Evolutionary conservation across 2,888 invertebrate species (phyloP), one percentile per base, ranked within the genome.

Genomic region (Heliconius hortense): DNA sequence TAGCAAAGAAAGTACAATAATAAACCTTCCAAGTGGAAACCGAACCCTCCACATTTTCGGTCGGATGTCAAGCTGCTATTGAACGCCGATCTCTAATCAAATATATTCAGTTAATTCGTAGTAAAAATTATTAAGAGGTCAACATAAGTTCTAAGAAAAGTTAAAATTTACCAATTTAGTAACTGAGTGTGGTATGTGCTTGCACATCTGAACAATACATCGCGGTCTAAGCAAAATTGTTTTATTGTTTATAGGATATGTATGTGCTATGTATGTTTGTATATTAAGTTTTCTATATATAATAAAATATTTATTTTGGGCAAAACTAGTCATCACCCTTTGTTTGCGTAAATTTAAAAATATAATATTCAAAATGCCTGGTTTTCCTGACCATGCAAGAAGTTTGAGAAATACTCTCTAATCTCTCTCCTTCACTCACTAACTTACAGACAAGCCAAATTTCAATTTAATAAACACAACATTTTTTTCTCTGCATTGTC

Each of bases 91-190:
- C 43, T 43, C 4, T 1, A 13, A 15, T 5, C 7, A 48, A n/a
- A 56, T 56, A 56, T 56, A n/a, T 56, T 26, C 26, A 53, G 53
- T 68, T 53, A 10, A 21, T 10, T 53, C 26, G 24, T 43, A 43
- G n/a, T 28, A 31, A 53, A 48, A 26, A 24, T 26, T 69, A 67
- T 53, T 64, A 53, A 67, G 64, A 62, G 74, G 73, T 74, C 60
- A 72, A 59, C n/a, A 69, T 31, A 67, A 59, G 75, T 80, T 77
- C 78, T 76, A 48, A 77, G 79, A 78, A 81, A 69, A 62, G 77
- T 78, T 79, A 77, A 81, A 81, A 77, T 81, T 82, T 81, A 81
- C 81, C 72, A 80, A 80, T 72, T 68, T 77, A 76, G 67, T 82
- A 81, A 80, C 73, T 76, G 35, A 35, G 10, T 70, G 80, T 82